Conservation (phyloP, 2,797 vertebrate genomes). For the Sternotherus odoratus region DNA sequence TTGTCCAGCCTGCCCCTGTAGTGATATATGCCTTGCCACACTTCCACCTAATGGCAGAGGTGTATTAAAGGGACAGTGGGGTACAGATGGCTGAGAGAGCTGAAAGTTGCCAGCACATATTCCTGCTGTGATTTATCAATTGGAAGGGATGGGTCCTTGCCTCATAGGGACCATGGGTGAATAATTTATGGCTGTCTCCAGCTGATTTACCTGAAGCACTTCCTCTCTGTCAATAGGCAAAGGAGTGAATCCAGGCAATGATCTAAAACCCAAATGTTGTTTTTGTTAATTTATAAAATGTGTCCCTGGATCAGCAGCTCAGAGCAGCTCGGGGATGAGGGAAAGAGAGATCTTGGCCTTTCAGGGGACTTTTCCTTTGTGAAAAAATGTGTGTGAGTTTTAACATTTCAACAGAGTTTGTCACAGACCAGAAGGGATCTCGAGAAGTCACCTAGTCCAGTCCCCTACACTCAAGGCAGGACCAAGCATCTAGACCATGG, state of each 20-base stretch:
- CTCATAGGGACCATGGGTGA: neutral
- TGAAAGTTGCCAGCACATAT: neutral
- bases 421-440: too few relatives aligned
- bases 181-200: conserved; percentile 70
- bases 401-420: too few relatives aligned
- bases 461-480: too few relatives aligned
- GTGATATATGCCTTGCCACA: neutral
- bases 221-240: neutral
- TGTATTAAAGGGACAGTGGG: neutral
- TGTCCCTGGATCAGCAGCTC: conserved; percentile 8
- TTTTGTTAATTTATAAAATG: neutral
- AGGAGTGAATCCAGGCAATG: conserved; percentile 17
- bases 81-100: neutral
- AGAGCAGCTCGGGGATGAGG: neutral
- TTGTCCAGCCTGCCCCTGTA: neutral
- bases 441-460: too few relatives aligned
- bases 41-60: neutral
- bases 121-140: neutral
- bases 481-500: too few relatives aligned
- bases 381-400: neutral
- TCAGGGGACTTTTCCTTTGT: neutral
- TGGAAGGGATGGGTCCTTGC: conserved; percentile 4
- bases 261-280: conserved; percentile 22
- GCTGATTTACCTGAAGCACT: conserved; percentile 67
- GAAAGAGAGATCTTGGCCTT: neutral